These are phyloP conservation scores for Channallabes apus DNA, from an alignment of 2,797 vertebrate genomes.

Conservation along the genomic window DNA sequence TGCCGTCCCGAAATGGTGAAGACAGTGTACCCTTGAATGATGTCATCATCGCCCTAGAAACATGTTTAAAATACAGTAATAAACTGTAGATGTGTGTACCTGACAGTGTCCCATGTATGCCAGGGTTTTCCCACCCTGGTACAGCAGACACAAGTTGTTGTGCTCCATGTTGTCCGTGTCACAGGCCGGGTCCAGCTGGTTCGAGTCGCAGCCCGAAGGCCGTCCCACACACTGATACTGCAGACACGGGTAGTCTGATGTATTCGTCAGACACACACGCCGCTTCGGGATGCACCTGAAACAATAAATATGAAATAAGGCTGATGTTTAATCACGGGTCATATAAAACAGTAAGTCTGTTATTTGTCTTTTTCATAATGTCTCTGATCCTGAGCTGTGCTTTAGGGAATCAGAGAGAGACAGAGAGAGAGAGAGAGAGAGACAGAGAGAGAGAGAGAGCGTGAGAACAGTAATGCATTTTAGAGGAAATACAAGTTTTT, in stretches of 20 bases:
- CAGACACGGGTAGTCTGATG: conserved; percentile 79
- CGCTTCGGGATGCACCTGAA: conserved; percentile 85
- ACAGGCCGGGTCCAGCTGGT: conserved; percentile 83
- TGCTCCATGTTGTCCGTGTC: conserved; percentile 88
- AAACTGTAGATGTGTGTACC: conserved; percentile 69
- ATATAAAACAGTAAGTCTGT: not conserved
- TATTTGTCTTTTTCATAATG: not conserved
- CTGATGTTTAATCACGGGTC: not conserved
- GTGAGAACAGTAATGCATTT: not conserved
- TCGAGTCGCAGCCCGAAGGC: conserved; percentile 81
- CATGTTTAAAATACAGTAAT: not conserved
- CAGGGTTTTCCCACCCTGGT: conserved; percentile 86
- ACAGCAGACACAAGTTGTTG: conserved; percentile 82
- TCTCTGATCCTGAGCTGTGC: not conserved
- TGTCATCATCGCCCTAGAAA: not conserved
- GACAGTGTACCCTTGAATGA: not conserved
- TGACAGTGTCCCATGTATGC: conserved; percentile 93
- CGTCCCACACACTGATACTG: conserved; percentile 88
- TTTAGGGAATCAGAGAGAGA: not conserved
- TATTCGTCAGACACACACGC: conserved; percentile 88
- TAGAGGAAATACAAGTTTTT: not conserved
- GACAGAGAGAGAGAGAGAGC: not conserved
- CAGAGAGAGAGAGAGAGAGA: no score
- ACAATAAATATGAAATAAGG: not conserved
- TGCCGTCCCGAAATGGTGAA: no score